phyloP scores from a whole-genome alignment of 2,113 vertebrate species.

The human (Homo sapiens) region GRCh38 chr13:80007001-80007500 shows the following conservation, averaged over 20 bases:
- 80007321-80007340: background rate
- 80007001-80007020: background rate
- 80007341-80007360: accelerated
- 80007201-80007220: background rate
- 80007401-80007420: background rate
- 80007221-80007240: background rate
- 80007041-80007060: background rate
- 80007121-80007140: background rate
- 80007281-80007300: background rate
- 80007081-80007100: background rate
- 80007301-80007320: background rate
- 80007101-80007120: background rate
- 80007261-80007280: background rate
- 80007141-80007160: background rate
- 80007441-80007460: background rate
- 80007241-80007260: background rate
- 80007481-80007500: background rate
- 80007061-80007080: background rate
- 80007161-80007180: background rate
- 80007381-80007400: background rate
- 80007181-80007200: background rate
- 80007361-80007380: background rate
- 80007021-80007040: background rate
- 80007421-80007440: background rate
- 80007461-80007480: background rate